These are phyloP conservation scores for Caloenas nicobarica DNA, from an alignment of 2,113 vertebrate genomes.

Conservation along the genomic window DNA sequence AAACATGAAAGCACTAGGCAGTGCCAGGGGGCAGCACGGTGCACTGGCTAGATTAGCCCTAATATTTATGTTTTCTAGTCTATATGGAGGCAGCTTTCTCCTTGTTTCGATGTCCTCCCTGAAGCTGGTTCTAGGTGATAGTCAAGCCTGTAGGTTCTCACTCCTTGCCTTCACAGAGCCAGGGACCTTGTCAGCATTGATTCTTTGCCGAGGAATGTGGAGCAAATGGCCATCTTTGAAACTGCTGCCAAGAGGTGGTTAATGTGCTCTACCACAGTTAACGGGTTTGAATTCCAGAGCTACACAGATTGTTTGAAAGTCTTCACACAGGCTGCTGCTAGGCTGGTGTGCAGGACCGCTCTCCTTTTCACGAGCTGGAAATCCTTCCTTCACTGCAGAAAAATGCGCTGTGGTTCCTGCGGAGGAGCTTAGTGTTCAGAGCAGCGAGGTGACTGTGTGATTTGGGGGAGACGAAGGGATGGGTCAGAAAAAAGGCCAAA, in stretches of 20 bases:
- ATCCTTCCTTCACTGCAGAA: slow-evolving; percentile 23
- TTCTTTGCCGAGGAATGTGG: not conserved
- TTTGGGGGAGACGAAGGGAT: not conserved
- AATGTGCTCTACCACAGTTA: not conserved
- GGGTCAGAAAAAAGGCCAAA: not conserved
- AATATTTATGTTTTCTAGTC: not conserved
- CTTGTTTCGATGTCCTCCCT: not conserved
- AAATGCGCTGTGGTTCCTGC: not conserved
- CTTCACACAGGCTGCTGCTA: not conserved
- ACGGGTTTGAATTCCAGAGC: not conserved
- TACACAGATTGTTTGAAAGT: not conserved
- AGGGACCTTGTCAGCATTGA: not conserved
- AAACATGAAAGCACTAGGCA: not conserved
- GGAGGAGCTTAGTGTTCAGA: not conserved
- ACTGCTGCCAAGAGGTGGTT: not conserved
- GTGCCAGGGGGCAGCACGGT: not conserved
- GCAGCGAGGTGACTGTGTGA: not conserved
- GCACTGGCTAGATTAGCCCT: not conserved
- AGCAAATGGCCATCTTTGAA: not conserved
- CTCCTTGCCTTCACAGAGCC: not conserved
- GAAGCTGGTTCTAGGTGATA: not conserved
- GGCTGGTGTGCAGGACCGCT: not conserved
- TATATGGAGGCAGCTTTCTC: not conserved
- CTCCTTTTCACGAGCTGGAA: not conserved
- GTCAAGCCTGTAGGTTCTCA: not conserved